A percentile compares a stretch with the other conserved stretches of the same genome.
Evolutionary conservation across 2,797 vertebrate genomes (phyloP).

Genomic region (Clamator glandarius): DNA sequence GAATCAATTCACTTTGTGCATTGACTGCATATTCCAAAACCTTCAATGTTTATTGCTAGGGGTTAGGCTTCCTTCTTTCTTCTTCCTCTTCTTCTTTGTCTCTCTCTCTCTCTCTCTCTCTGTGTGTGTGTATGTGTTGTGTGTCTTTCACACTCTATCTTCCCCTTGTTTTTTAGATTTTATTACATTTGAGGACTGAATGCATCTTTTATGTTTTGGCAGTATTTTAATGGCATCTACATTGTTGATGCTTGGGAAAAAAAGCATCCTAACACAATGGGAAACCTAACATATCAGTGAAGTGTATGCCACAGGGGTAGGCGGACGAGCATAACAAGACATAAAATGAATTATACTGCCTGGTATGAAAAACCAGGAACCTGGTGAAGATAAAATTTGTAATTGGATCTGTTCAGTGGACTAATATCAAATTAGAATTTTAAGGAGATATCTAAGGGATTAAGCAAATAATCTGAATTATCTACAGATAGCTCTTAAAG

Average conservation of each 20-base stretch:
- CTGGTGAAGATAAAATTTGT: constrained; percentile 4
- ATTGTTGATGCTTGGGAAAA: background rate
- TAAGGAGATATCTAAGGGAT: background rate
- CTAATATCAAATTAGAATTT: background rate
- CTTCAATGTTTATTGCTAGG: background rate
- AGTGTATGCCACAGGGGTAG: background rate
- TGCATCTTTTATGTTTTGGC: background rate
- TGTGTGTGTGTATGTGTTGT: too few species aligned
- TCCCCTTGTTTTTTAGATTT: background rate
- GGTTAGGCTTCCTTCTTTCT: background rate
- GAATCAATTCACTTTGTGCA: background rate
- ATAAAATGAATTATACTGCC: background rate
- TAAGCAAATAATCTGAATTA: background rate
- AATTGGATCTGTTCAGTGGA: background rate
- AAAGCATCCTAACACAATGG: background rate
- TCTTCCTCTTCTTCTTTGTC: too few species aligned
- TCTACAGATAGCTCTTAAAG: background rate
- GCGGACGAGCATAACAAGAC: background rate
- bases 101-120: too few species aligned
- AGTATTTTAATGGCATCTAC: background rate
- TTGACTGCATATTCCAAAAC: background rate
- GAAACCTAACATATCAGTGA: background rate
- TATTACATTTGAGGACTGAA: background rate
- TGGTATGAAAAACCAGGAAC: background rate
- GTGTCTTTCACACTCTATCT: background rate